Conservation (phyloP, 2,888 invertebrate species). For the Aphrophora alni region DNA sequence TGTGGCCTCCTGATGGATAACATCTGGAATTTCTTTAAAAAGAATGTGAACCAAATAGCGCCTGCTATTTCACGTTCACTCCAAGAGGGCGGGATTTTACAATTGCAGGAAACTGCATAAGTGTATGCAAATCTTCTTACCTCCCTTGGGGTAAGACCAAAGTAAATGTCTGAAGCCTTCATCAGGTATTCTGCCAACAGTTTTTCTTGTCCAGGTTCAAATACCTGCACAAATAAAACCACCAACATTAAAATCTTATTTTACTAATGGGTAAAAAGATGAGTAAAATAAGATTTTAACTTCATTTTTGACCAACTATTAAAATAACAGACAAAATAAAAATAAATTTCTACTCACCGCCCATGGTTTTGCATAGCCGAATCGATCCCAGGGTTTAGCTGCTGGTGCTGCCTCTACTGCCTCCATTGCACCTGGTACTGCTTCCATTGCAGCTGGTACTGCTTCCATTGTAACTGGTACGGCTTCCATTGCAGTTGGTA, state of each 20-base stretch:
- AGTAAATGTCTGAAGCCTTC: slow-evolving; percentile 43
- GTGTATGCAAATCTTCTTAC: slow-evolving; percentile 44
- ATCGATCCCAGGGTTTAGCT: not conserved
- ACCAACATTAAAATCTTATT: not conserved
- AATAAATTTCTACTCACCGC: too few relatives aligned
- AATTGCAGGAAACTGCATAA: slow-evolving; percentile 33
- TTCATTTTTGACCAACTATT: not conserved
- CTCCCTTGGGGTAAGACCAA: slow-evolving; percentile 43
- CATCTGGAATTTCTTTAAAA: not conserved
- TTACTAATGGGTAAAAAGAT: too few relatives aligned
- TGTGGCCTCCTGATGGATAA: slow-evolving; percentile 16
- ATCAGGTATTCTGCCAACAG: slow-evolving; percentile 39
- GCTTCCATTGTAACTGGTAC: slow-evolving; percentile 9
- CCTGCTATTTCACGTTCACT: slow-evolving; percentile 38
- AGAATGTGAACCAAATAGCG: not conserved
- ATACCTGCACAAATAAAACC: slow-evolving; percentile 42
- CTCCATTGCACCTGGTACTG: too few relatives aligned
- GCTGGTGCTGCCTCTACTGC: not conserved
- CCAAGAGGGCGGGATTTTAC: slow-evolving; percentile 41
- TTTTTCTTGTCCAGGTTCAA: slow-evolving; percentile 42
- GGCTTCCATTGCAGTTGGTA: not conserved
- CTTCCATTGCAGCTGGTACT: not conserved
- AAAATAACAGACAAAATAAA: too few relatives aligned
- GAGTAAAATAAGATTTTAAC: not conserved
- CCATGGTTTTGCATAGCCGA: slow-evolving; percentile 11